Conservation (phyloP, 2,888 invertebrate species). For the Rhamnusium bicolor region DNA sequence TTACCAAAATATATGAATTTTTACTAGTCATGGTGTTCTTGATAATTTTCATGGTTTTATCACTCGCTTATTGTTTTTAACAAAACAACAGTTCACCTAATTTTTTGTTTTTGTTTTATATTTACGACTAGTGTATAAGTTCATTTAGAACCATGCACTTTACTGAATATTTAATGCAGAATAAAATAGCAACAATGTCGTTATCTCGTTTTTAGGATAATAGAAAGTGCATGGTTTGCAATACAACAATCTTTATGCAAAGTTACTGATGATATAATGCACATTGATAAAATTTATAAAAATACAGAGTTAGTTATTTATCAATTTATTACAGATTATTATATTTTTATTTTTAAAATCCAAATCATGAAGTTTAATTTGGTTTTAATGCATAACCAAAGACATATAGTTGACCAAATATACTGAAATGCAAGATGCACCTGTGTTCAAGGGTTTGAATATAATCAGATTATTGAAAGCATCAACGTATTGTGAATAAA, state of each 20-base stretch:
- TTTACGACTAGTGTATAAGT: neutral
- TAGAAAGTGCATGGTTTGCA: neutral
- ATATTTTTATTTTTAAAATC: too few species aligned
- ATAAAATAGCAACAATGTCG: neutral
- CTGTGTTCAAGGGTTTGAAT: too few species aligned
- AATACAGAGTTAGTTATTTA: too few species aligned
- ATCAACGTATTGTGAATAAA: too few species aligned
- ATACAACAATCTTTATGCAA: neutral
- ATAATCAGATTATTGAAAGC: too few species aligned
- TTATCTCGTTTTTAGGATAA: neutral
- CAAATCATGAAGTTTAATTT: too few species aligned
- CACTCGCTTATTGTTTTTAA: neutral
- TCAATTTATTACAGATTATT: too few species aligned
- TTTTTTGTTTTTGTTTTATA: neutral
- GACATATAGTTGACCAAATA: too few species aligned
- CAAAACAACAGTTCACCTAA: neutral
- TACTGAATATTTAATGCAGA: neutral
- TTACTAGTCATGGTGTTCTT: conserved; percentile 32
- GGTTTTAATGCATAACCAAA: too few species aligned
- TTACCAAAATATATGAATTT: conserved; percentile 32
- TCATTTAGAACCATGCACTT: neutral
- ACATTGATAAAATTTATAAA: too few species aligned
- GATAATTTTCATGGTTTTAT: conserved; percentile 1
- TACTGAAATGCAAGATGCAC: too few species aligned
- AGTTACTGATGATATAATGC: neutral